Conservation (phyloP, 2,797 vertebrate genomes). For the Ceyx erithaca region DNA sequence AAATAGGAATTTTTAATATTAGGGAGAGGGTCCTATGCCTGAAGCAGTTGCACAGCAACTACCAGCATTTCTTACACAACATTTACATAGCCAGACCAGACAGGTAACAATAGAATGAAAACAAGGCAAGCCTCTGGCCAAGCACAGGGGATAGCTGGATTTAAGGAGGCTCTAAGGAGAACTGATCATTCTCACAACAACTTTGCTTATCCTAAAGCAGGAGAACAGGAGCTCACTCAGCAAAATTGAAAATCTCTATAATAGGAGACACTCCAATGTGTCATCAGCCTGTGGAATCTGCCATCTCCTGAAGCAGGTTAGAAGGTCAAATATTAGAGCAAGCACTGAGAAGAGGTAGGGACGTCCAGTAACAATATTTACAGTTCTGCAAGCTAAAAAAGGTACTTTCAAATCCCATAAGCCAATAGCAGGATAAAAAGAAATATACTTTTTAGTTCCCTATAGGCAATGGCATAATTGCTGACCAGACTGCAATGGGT, state of each 20-base stretch:
- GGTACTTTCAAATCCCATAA: slow-evolving; percentile 24
- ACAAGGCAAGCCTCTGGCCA: not conserved
- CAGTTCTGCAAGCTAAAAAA: slow-evolving; percentile 41
- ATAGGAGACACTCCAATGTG: not conserved
- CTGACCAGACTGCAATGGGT: not conserved
- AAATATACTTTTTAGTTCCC: not conserved
- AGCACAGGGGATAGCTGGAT: not conserved
- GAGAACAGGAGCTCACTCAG: not conserved
- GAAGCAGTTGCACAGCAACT: not conserved
- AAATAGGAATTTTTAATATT: not conserved
- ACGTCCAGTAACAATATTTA: slow-evolving; percentile 57
- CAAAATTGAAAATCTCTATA: not conserved
- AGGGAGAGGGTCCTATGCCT: not conserved
- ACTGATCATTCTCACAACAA: accelerated
- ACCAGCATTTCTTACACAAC: not conserved
- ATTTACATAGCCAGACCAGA: not conserved
- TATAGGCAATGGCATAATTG: not conserved
- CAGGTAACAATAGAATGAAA: not conserved
- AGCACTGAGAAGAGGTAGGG: not conserved
- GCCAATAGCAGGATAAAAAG: slow-evolving; percentile 48
- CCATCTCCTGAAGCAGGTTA: slow-evolving; percentile 32
- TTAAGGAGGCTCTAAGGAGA: not conserved
- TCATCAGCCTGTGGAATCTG: slow-evolving; percentile 35
- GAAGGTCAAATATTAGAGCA: slow-evolving; percentile 30
- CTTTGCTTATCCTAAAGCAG: not conserved